phyloP scores from a whole-genome alignment of 2,113 vertebrate genomes.

The Periophthalmus modestus region DNA sequence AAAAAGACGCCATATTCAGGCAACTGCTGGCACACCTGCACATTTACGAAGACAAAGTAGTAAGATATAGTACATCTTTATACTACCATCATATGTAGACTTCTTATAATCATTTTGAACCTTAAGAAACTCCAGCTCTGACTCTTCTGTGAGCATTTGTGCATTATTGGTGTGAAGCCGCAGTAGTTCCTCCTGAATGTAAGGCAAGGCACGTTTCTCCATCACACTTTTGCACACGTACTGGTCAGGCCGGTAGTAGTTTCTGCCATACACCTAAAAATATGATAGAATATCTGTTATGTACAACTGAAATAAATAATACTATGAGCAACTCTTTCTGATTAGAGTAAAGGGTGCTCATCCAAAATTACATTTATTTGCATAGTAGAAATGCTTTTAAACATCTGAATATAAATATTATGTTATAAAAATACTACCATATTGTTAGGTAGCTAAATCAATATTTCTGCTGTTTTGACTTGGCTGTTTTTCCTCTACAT shows the following conservation, averaged over 20 bases:
- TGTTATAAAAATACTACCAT: too few species aligned
- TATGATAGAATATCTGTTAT: not conserved
- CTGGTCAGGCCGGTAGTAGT: constrained; percentile 85
- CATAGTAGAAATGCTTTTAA: not conserved
- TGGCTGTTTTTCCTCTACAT: not conserved
- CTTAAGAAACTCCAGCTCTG: constrained; percentile 87
- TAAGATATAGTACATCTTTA: not conserved
- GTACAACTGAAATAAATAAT: not conserved
- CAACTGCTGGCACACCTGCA: constrained; percentile 84
- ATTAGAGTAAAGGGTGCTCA: not conserved
- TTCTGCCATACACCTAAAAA: constrained; percentile 77
- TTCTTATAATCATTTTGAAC: constrained; percentile 52
- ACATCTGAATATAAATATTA: not conserved
- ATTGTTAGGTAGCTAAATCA: not conserved
- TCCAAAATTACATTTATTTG: not conserved
- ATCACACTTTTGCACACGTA: constrained; percentile 83
- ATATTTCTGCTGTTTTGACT: not conserved
- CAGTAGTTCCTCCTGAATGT: constrained; percentile 77
- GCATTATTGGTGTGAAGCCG: constrained; percentile 78
- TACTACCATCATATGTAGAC: not conserved
- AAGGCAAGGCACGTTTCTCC: constrained; percentile 81
- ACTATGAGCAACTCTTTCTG: not conserved
- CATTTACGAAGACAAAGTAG: not conserved
- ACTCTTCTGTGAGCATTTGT: constrained; percentile 78
- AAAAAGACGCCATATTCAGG: constrained; percentile 87